Evolutionary conservation across 2,797 vertebrate genomes (phyloP).

Genomic region (Streptopelia turtur): DNA sequence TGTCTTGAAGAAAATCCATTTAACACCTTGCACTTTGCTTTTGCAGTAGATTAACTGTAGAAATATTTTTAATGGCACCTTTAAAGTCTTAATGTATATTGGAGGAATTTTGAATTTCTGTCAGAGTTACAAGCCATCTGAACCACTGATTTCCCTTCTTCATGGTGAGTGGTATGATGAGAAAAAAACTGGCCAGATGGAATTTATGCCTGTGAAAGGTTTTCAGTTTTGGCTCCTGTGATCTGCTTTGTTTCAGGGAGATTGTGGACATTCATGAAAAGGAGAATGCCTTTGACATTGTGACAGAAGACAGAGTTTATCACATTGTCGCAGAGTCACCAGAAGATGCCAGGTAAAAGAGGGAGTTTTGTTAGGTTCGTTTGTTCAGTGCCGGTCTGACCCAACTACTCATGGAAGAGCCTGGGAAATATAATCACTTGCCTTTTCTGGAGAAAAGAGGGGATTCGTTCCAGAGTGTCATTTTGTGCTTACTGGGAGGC

Average conservation of each 20-base stretch:
- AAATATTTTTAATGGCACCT: background rate
- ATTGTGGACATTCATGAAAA: conserved; percentile 95
- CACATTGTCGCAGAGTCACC: conserved; percentile 93
- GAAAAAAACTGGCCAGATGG: background rate
- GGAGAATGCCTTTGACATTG: conserved; percentile 91
- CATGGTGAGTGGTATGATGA: background rate
- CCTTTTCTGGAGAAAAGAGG: background rate
- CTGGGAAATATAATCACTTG: background rate
- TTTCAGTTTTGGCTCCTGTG: background rate
- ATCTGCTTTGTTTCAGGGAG: conserved; percentile 78
- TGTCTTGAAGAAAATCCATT: background rate
- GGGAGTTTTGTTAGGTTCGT: background rate
- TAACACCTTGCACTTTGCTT: background rate
- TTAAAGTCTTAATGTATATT: background rate
- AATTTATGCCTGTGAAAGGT: background rate
- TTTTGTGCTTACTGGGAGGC: background rate
- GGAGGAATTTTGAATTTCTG: background rate
- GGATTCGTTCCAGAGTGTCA: background rate
- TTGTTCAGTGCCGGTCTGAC: background rate
- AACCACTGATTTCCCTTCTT: background rate
- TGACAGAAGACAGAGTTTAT: conserved; percentile 90
- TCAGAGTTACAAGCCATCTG: background rate
- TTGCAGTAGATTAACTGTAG: background rate
- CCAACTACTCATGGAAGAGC: background rate
- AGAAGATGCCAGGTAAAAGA: conserved; percentile 89